phyloP scores from a whole-genome alignment of 2,797 vertebrate genomes.

The Centropyge bicolor region DNA sequence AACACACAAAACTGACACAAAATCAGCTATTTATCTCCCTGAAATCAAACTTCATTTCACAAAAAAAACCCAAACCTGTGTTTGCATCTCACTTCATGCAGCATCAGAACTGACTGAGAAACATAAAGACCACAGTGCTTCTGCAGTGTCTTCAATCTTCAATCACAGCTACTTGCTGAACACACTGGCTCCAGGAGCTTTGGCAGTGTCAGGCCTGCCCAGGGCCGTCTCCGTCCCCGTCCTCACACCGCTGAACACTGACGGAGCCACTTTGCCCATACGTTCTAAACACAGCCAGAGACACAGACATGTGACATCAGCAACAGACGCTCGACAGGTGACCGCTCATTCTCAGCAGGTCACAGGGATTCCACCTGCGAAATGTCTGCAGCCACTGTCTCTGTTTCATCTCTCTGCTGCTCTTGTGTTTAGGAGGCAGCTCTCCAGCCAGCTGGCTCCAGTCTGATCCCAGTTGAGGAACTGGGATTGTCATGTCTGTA shows the following conservation, averaged over 20 bases:
- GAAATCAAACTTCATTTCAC: not conserved
- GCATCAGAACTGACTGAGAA: not conserved
- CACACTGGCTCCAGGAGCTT: slow-evolving; percentile 87
- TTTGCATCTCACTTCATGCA: not conserved
- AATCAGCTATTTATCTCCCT: not conserved
- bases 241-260: slow-evolving; percentile 90
- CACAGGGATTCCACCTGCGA: too few species aligned
- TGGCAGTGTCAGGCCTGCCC: slow-evolving; percentile 82
- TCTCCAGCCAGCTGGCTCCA: not conserved
- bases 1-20: not conserved
- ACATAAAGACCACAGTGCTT: slow-evolving; percentile 1
- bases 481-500: not conserved
- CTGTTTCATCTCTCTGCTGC: not conserved
- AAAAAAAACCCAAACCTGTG: not conserved
- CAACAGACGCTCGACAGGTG: not conserved
- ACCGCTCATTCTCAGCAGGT: not conserved
- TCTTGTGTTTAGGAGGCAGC: slow-evolving; percentile 77
- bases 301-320: not conserved
- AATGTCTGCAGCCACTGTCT: not conserved
- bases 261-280: slow-evolving; percentile 90
- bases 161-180: slow-evolving; percentile 83
- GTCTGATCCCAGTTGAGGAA: not conserved
- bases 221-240: slow-evolving; percentile 91
- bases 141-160: not conserved
- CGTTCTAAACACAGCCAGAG: slow-evolving; percentile 86